phyloP scores from a whole-genome alignment of 2,113 vertebrate species.

The Epinephelus lanceolatus region DNA sequence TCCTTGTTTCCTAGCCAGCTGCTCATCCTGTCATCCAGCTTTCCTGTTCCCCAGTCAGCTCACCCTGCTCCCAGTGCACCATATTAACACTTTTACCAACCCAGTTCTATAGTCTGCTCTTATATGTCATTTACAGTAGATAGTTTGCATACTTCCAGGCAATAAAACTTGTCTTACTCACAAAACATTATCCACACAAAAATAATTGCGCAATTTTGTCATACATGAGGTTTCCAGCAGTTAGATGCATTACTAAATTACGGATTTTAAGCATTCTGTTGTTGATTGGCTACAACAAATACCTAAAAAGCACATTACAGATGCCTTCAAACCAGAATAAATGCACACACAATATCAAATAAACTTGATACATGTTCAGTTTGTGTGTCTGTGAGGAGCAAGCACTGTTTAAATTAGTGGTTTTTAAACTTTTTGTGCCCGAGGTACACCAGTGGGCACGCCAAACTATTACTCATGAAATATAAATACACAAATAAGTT shows the following conservation, averaged over 20 bases:
- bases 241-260: no score
- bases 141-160: neutral
- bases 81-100: neutral
- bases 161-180: neutral
- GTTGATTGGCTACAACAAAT: no score
- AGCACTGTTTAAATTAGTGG: neutral
- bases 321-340: no score
- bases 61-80: neutral
- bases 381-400: neutral
- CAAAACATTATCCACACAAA: neutral
- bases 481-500: no score
- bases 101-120: neutral
- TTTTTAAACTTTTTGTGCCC: no score
- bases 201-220: no score
- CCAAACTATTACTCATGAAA: no score
- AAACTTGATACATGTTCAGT: neutral
- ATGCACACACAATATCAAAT: neutral
- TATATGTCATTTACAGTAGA: conserved; percentile 4
- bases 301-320: no score
- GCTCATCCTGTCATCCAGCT: conserved; percentile 53
- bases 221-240: neutral
- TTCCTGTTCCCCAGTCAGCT: conserved; percentile 44
- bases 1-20: conserved; percentile 50
- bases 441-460: no score
- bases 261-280: no score